Evolutionary conservation across 2,888 invertebrate genomes (phyloP).

Genomic region (Eristalis pertinax): DNA sequence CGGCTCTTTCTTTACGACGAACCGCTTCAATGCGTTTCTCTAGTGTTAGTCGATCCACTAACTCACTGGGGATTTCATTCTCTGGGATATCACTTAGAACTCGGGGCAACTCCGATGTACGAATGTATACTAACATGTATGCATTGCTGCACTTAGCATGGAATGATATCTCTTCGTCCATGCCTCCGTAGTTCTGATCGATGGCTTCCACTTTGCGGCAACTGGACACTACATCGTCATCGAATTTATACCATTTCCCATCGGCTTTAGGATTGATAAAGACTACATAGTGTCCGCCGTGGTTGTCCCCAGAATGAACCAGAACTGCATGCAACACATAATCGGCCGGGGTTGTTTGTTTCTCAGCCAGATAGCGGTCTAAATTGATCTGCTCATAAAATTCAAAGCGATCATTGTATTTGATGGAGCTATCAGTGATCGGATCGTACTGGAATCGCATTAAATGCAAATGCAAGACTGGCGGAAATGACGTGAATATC

Average conservation of each 20-base stretch:
- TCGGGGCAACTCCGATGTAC: constrained; percentile 92
- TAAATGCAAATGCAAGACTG: constrained; percentile 97
- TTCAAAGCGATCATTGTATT: constrained; percentile 97
- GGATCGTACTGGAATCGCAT: constrained; percentile 99
- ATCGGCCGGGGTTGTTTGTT: constrained; percentile 85
- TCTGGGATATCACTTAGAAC: constrained; percentile 95
- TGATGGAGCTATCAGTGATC: constrained; percentile 97
- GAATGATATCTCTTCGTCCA: constrained; percentile 94
- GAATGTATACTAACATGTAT: constrained; percentile 99
- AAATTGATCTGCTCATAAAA: constrained; percentile 97
- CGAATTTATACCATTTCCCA: constrained; percentile 96
- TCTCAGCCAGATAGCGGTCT: constrained; percentile 88
- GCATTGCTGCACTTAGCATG: constrained; percentile 98
- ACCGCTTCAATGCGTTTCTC: constrained; percentile 96
- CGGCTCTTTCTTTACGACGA: constrained; percentile 95
- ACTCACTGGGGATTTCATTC: constrained; percentile 95
- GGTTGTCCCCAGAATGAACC: constrained; percentile 99
- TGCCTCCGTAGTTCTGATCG: constrained; percentile 98
- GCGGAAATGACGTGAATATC: constrained; percentile 97
- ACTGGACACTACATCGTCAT: constrained; percentile 98
- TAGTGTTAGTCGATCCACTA: constrained; percentile 93
- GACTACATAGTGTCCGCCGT: constrained; percentile 99
- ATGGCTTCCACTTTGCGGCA: constrained; percentile 98
- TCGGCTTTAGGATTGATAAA: constrained; percentile 99
- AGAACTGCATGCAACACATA: constrained; percentile 98